These are phyloP conservation scores for Sialia sialis DNA, from an alignment of 2,113 vertebrate genomes.

Conservation along the genomic window DNA sequence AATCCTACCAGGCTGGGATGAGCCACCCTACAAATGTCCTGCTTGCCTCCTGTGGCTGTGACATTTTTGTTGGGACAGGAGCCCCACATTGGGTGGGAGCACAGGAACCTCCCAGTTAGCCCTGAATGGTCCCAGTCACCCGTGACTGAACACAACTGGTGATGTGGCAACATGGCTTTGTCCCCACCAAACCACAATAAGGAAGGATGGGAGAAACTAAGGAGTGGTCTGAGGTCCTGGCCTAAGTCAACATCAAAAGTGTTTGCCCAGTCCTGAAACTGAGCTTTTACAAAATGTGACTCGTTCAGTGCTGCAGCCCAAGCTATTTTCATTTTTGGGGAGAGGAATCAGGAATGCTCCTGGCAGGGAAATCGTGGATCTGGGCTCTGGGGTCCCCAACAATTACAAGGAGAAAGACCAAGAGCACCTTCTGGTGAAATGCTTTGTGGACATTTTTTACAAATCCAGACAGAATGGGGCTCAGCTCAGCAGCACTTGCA, in stretches of 20 bases:
- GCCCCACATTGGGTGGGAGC: neutral
- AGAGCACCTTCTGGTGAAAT: neutral
- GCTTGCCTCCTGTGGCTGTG: neutral
- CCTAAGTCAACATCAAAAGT: neutral
- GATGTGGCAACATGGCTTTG: rapidly evolving
- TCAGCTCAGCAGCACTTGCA: neutral
- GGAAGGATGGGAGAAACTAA: neutral
- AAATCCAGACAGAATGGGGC: neutral
- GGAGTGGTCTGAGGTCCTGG: neutral
- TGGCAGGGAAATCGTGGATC: neutral
- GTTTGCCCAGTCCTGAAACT: neutral
- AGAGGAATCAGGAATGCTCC: neutral
- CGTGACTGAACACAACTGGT: neutral
- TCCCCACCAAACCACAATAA: neutral
- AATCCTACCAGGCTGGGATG: neutral
- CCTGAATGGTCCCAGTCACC: neutral
- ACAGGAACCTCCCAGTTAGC: neutral
- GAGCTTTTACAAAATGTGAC: neutral
- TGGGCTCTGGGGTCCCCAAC: neutral
- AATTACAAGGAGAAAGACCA: neutral
- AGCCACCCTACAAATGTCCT: neutral
- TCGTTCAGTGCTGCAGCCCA: neutral
- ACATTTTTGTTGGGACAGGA: neutral
- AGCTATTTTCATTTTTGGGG: neutral
- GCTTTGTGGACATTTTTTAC: neutral